Evolutionary conservation across 2,888 invertebrate genomes (phyloP).

Genomic region (Steromphala cineraria): DNA sequence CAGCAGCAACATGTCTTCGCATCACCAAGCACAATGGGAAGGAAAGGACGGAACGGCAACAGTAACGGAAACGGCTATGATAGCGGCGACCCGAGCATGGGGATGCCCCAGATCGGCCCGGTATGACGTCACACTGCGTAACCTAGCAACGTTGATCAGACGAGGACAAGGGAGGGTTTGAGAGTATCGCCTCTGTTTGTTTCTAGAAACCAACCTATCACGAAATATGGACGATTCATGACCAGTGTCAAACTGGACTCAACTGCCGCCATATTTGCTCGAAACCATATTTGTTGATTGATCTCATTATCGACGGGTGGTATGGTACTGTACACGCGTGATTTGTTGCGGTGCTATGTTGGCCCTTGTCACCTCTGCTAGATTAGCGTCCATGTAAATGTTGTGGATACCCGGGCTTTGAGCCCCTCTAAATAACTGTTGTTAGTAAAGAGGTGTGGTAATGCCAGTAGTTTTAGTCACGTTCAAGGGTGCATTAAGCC

Average conservation of each 20-base stretch:
- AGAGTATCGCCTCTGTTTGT: conserved; percentile 7
- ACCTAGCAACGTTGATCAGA: neutral
- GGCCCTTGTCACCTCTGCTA: conserved; percentile 4
- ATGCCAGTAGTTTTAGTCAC: neutral
- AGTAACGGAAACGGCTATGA: conserved; percentile 34
- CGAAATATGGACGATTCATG: neutral
- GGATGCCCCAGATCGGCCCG: conserved; percentile 5
- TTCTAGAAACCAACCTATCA: neutral
- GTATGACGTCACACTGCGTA: conserved; percentile 23
- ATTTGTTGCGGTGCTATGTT: conserved; percentile 7
- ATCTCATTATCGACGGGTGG: neutral
- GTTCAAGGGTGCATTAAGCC: neutral
- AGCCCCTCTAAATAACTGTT: neutral
- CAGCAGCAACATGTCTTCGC: conserved; percentile 23
- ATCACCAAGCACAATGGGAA: neutral
- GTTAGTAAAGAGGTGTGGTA: neutral
- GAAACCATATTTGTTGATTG: neutral
- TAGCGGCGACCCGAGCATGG: conserved; percentile 15
- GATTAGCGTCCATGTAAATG: neutral
- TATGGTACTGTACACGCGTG: neutral
- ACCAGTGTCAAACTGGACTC: neutral
- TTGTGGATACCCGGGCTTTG: conserved; percentile 5
- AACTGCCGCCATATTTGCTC: conserved; percentile 15
- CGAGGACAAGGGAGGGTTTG: conserved; percentile 6
- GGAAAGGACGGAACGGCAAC: conserved; percentile 32